These are phyloP conservation scores for Azemiops feae DNA, from an alignment of 2,113 vertebrate genomes.

Conservation along the genomic window DNA sequence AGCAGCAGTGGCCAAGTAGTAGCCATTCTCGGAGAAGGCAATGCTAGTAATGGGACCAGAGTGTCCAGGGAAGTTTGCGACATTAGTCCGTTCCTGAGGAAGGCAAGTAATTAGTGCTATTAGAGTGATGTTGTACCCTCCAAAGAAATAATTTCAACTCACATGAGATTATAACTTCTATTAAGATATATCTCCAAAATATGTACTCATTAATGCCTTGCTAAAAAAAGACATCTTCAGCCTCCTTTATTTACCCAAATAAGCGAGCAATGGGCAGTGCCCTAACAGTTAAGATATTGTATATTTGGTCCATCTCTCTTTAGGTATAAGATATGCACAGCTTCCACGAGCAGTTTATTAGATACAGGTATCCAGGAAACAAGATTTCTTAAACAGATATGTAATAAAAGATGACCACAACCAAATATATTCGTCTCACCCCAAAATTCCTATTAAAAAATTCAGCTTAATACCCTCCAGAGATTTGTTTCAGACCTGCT, in stretches of 20 bases:
- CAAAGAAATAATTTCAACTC: neutral
- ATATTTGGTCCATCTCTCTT: neutral
- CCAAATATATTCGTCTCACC: neutral
- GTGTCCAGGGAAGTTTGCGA: slow-evolving; percentile 97
- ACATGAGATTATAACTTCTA: neutral
- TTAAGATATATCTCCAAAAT: neutral
- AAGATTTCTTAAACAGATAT: neutral
- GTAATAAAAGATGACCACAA: neutral
- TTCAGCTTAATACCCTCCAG: neutral
- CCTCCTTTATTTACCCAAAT: neutral
- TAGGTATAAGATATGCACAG: neutral
- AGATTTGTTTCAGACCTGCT: neutral
- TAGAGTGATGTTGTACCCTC: neutral
- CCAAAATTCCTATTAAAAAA: neutral
- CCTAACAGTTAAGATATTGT: neutral
- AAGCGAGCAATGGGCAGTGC: neutral
- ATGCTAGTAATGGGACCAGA: slow-evolving; percentile 96
- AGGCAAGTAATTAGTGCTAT: accelerated
- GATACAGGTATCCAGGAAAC: neutral
- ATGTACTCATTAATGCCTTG: neutral
- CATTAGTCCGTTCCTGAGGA: slow-evolving; percentile 88
- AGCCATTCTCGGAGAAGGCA: slow-evolving; percentile 96
- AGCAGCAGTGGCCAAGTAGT: slow-evolving; percentile 89
- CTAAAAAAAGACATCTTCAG: neutral
- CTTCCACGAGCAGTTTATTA: neutral